These are phyloP conservation scores for Mionectes olivaceus DNA, from an alignment of 2,797 vertebrate genomes.

Conservation along the genomic window DNA sequence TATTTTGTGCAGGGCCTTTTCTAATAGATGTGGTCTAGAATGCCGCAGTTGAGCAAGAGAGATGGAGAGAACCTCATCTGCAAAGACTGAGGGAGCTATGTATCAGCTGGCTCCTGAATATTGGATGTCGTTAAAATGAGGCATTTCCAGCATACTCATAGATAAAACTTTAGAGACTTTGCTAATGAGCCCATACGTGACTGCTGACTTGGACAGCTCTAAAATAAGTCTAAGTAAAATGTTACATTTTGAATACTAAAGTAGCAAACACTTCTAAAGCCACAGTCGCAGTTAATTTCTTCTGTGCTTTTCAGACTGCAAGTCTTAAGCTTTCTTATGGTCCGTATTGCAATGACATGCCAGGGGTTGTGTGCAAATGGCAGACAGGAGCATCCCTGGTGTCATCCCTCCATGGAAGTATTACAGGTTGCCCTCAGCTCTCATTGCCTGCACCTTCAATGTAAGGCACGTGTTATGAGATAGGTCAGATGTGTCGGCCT, in stretches of 20 bases:
- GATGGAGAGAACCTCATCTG: not conserved
- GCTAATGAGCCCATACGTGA: not conserved
- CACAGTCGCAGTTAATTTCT: not conserved
- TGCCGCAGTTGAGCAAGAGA: not conserved
- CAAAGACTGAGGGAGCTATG: not conserved
- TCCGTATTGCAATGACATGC: not conserved
- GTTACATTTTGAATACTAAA: not conserved
- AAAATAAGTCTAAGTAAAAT: not conserved
- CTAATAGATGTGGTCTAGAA: not conserved
- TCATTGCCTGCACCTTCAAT: fast-evolving
- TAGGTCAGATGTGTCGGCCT: fast-evolving
- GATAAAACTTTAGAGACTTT: not conserved
- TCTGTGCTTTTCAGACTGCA: not conserved
- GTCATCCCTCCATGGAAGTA: not conserved
- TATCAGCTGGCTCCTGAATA: not conserved
- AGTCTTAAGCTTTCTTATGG: not conserved
- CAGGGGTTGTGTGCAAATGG: not conserved
- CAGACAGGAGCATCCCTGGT: not conserved
- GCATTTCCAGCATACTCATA: not conserved
- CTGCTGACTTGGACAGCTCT: not conserved
- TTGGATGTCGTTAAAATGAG: not conserved
- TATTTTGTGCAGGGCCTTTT: not conserved
- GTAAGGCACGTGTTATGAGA: fast-evolving
- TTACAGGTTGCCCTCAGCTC: not conserved
- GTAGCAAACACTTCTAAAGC: not conserved